A percentile compares a stretch with the other conserved stretches of the same genome.
These are phyloP conservation scores for Cardiocondyla obscurior DNA, from an alignment of 1,140 invertebrate genomes.

Conservation along the genomic window DNA sequence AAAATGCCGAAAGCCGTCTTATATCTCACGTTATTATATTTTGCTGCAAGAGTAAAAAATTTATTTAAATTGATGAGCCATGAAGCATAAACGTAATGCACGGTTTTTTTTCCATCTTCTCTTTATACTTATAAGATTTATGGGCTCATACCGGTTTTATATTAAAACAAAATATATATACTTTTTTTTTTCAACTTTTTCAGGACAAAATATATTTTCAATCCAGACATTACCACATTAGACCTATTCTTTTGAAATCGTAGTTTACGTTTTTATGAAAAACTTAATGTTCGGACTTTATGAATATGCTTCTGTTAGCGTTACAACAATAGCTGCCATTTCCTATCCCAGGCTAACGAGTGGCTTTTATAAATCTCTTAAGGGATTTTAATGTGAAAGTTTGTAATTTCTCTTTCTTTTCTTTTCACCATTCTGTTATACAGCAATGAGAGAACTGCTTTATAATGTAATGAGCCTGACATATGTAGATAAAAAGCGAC, in stretches of 20 bases:
- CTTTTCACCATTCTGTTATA: neutral
- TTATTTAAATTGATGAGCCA: neutral
- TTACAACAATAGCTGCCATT: constrained; percentile 1
- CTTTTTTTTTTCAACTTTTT: neutral
- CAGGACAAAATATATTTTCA: neutral
- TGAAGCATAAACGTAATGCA: neutral
- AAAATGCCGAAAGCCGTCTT: neutral
- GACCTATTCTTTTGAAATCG: neutral
- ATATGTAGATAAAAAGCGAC: neutral
- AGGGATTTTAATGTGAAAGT: constrained; percentile 41
- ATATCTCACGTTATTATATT: neutral
- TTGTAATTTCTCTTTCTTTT: neutral
- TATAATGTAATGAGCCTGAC: neutral
- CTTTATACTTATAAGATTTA: neutral
- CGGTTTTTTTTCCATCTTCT: neutral
- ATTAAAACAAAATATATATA: neutral
- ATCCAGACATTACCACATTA: neutral
- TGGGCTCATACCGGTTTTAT: neutral
- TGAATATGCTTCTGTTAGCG: neutral
- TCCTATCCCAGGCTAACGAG: neutral
- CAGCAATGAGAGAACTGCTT: neutral
- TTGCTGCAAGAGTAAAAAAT: neutral
- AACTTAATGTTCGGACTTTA: constrained; percentile 11
- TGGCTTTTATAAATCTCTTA: constrained; percentile 36
- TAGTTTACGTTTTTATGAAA: neutral